Base-by-base conservation (phyloP, 2,113 vertebrate species). In the Indicator indicator region DNA sequence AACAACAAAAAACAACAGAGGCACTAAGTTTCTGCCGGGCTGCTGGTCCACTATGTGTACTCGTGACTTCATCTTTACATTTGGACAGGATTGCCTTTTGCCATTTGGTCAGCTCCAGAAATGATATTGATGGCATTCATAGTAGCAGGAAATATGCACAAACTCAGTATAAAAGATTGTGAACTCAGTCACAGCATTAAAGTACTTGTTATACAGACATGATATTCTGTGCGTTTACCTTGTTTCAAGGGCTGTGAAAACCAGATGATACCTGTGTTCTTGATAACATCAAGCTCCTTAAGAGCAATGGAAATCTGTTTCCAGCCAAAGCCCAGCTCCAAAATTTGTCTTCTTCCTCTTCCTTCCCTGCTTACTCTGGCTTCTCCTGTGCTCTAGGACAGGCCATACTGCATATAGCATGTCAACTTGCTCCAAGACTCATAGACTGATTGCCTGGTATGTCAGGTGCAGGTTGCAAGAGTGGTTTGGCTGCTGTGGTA, bases 371-470 rank as follows among this genome's bases (percentile, higher is more conserved):
- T 56, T 42, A 60, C 6, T 32, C 44, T 4, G 5, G 3, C 9
- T 79, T 82, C 26, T 40, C 9, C 32, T 30, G 5, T 27, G 38
- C 19, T 75, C 20, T 74, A 78, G 70, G 27, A 60, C 10, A 52
- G 33, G 9, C 64, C 7, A 72, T 0, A 1, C 2, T 52, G 21
- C 42, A 33, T 0, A 0, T 5, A 28, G 6, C 30, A 32, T 68
- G 21, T 23, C 67, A 55, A 56, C 20, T 52, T 50, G 27, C 65
- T 64, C 36, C 38, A 40, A 24, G 30, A 59, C 18, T 68, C 13
- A 3, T 11, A 38, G 65, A 2, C 62, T 40, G 20, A 4, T 33
- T 46, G 16, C 6, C 50, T 63, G 17, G 1, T 2, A 0, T 7
- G 6, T 14, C 1, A 0, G 15, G 30, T 15, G 14, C 2, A 16